Percentiles rank a stretch among this genome's conserved stretches.
Evolutionary conservation across 2,888 invertebrate species (phyloP).

Genomic region (Drosophila falleni): DNA sequence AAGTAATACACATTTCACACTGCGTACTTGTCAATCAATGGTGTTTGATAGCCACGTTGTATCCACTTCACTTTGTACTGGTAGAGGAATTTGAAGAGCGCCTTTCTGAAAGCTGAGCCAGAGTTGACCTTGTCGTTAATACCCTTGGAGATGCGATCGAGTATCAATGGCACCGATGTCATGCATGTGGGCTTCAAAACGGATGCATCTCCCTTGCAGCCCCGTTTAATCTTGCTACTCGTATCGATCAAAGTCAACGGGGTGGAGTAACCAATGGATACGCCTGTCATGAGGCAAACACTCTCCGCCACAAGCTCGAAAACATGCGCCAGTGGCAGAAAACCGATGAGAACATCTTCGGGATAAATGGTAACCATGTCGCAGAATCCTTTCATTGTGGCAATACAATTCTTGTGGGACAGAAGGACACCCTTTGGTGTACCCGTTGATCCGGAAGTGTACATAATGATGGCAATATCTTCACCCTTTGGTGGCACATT

Average conservation of each 20-base stretch:
- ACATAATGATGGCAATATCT: conserved; percentile 99
- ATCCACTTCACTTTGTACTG: conserved; percentile 96
- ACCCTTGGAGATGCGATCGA: conserved; percentile 98
- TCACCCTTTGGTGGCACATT: conserved; percentile 88
- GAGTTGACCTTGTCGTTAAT: conserved; percentile 97
- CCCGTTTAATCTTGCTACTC: conserved; percentile 98
- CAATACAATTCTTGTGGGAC: conserved; percentile 92
- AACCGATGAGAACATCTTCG: conserved; percentile 95
- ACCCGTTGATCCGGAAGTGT: conserved; percentile 99
- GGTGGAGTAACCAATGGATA: conserved; percentile 98
- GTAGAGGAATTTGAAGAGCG: conserved; percentile 97
- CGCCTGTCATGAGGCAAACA: conserved; percentile 93
- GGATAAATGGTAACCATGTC: conserved; percentile 90
- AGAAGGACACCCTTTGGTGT: conserved; percentile 96
- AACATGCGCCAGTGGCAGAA: conserved; percentile 98
- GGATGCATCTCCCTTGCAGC: conserved; percentile 97
- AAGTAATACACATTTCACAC: neutral
- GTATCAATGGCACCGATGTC: conserved; percentile 98
- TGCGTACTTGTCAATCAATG: conserved; percentile 89
- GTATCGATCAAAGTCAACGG: conserved; percentile 96
- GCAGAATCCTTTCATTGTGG: conserved; percentile 92
- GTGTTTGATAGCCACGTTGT: conserved; percentile 93
- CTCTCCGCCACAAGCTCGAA: conserved; percentile 97
- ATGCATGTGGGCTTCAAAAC: conserved; percentile 96
- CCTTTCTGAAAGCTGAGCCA: conserved; percentile 91